Evolutionary conservation across 2,113 vertebrate genomes (phyloP), one percentile per base, ranked within the genome.

Genomic region (Carassius auratus): DNA sequence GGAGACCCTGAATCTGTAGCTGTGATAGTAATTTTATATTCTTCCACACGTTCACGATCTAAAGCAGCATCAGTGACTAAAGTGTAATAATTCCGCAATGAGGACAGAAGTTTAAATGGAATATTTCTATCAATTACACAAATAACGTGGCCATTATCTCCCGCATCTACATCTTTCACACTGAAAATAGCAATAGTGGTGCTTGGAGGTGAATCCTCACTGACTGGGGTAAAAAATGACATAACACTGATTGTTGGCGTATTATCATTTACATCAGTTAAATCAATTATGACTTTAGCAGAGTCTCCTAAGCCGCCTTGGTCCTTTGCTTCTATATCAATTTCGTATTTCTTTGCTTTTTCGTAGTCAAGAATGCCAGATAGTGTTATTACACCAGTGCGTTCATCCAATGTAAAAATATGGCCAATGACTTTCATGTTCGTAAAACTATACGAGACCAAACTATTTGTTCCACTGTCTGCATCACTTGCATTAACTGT

Each of bases 241-340:
- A 92, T 92, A 30, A 94, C 57, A 38, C 88, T 92, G 23, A 95
- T 88, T 57, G 91, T 85, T 8, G 93, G 93, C 1, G 88, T 84
- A 85, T 94, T 94, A 64, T 94, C 94, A 90, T 95, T 95, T 13
- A 89, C 79, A 71, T 94, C 93, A 30, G 90, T 73, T 38, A 94
- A 86, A 81, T 87, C 87, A 19, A 95, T 50, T 21, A 92, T 42
- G 7, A 92, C 90, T 81, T 94, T 94, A 45, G 89, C 75, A 45
- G 85, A 89, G 71, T 92, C 82, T 74, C 90, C 88, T 69, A 95
- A 90, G 1, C 91, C 89, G n/a, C 90, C 90, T 5, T 89, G 91
- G 83, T 95, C 94, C 78, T 93, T 92, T 5, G 92, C 92, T 76
- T 94, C 90, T 23, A 94, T 84, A 68, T 89, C 87, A 68, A 94